Evolutionary conservation across 2,888 invertebrate species (phyloP).

Genomic region (Chesias legatella): DNA sequence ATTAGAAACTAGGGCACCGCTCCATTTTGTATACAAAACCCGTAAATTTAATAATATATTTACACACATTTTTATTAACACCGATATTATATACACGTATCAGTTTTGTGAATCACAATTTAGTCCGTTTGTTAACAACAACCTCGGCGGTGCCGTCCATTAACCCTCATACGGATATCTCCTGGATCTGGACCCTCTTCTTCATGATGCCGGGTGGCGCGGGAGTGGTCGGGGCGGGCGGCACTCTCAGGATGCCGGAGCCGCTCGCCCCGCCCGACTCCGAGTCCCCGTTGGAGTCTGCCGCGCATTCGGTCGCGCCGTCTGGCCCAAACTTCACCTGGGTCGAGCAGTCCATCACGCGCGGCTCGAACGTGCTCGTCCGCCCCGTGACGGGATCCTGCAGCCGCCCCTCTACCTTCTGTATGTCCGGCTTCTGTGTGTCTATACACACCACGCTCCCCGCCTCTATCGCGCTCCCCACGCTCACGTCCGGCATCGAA

Average conservation of each 20-base stretch:
- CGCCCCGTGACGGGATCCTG: constrained; percentile 59
- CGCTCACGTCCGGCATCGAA: constrained; percentile 81
- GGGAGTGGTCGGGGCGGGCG: constrained; percentile 68
- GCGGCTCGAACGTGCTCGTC: constrained; percentile 74
- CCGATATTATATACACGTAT: constrained; percentile 27
- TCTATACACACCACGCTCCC: constrained; percentile 77
- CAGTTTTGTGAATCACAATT: constrained; percentile 54
- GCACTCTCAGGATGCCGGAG: constrained; percentile 73
- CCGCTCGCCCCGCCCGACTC: constrained; percentile 66
- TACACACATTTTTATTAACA: constrained; percentile 34
- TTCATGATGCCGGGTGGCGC: constrained; percentile 89
- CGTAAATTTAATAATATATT: constrained; percentile 35
- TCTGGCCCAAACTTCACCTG: constrained; percentile 74
- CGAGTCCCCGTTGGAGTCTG: constrained; percentile 64
- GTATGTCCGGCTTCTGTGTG: constrained; percentile 75
- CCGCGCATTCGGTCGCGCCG: constrained; percentile 61
- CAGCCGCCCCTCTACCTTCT: constrained; percentile 63
- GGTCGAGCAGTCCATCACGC: constrained; percentile 74
- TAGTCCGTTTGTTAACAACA: constrained; percentile 70
- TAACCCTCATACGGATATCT: constrained; percentile 91
- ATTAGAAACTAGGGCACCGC: constrained; percentile 37
- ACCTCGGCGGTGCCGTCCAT: constrained; percentile 63
- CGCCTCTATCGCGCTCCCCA: constrained; percentile 81
- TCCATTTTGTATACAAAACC: constrained; percentile 36
- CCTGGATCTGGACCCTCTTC: constrained; percentile 95